These are phyloP conservation scores for Upupa epops DNA, from an alignment of 2,113 vertebrate species.

Conservation along the genomic window DNA sequence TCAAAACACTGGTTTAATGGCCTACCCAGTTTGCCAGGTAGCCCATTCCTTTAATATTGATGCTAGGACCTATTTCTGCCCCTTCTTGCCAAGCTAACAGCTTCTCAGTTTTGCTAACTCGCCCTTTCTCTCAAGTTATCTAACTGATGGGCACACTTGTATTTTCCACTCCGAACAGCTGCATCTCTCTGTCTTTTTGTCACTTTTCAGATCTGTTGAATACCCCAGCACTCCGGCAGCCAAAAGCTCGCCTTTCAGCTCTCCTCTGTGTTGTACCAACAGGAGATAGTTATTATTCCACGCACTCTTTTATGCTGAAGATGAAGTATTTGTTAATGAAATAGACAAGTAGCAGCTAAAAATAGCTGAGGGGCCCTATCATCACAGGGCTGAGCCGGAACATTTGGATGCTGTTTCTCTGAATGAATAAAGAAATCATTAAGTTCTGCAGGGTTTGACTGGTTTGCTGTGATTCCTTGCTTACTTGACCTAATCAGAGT, in stretches of 20 bases:
- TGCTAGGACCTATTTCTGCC: neutral
- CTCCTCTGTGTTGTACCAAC: neutral
- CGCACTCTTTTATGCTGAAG: neutral
- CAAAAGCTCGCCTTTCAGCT: neutral
- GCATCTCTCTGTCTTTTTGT: neutral
- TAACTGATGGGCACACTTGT: neutral
- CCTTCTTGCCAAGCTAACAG: neutral
- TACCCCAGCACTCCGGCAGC: neutral
- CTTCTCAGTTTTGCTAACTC: neutral
- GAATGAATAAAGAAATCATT: neutral
- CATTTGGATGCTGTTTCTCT: neutral
- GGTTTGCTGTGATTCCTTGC: slow-evolving; percentile 17
- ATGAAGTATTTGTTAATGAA: neutral
- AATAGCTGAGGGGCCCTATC: neutral
- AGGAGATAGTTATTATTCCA: neutral
- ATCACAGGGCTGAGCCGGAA: neutral
- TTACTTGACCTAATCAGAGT: slow-evolving; percentile 35
- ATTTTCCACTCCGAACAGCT: neutral
- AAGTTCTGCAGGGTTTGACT: neutral
- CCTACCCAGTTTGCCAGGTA: neutral
- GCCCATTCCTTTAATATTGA: neutral
- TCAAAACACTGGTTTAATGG: neutral
- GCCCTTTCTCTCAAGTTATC: neutral
- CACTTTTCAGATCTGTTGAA: neutral
- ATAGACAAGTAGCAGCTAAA: neutral